These are phyloP conservation scores for Coluber constrictor DNA, from an alignment of 2,797 vertebrate genomes.

Conservation along the genomic window DNA sequence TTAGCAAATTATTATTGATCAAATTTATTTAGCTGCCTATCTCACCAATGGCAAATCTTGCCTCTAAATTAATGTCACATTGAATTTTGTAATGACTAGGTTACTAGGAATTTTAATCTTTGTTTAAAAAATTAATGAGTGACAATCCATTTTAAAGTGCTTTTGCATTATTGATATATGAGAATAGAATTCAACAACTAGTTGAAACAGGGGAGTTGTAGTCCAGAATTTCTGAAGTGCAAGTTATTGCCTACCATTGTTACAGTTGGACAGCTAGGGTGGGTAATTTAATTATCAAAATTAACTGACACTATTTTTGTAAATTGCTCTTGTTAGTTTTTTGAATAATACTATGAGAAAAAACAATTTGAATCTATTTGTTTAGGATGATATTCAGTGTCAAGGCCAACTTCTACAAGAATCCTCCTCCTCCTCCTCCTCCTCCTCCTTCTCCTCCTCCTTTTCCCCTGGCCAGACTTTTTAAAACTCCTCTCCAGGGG, in stretches of 20 bases:
- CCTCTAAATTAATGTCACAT: neutral
- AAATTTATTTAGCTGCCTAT: neutral
- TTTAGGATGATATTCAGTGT: neutral
- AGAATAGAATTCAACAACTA: neutral
- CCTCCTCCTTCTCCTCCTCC: neutral
- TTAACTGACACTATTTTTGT: neutral
- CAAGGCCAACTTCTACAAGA: neutral
- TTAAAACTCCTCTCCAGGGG: neutral
- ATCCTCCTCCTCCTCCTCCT: neutral
- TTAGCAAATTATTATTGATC: neutral
- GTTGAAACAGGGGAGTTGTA: neutral
- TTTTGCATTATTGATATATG: neutral
- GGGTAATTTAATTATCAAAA: neutral
- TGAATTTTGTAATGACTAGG: neutral
- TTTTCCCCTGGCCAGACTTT: neutral
- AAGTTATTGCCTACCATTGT: neutral
- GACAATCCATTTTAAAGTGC: neutral
- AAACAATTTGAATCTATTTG: neutral
- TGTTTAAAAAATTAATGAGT: neutral
- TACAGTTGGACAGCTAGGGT: neutral
- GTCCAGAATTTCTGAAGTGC: neutral
- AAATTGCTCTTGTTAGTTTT: neutral
- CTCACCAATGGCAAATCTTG: neutral
- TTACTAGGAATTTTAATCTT: neutral
- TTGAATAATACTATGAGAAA: neutral